Evolutionary conservation across 2,113 vertebrate species (phyloP), one percentile per base, ranked within the genome.

Genomic region (Globicephala melas): DNA sequence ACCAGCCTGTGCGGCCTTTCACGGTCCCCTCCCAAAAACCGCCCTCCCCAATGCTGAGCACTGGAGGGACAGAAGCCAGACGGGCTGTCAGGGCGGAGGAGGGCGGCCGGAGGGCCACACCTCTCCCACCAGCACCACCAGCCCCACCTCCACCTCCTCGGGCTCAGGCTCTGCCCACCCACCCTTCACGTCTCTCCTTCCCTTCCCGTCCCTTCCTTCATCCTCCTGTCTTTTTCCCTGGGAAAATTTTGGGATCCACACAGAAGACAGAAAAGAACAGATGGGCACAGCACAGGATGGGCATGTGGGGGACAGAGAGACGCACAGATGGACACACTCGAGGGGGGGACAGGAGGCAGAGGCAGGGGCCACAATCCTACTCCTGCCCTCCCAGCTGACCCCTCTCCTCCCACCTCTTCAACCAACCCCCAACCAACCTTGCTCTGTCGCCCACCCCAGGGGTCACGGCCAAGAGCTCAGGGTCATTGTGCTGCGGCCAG

Each of bases 1-100:
- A 99, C 99, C 99, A 99, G 96, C 99, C 99, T 0, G 99, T 99
- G 91, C 99, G 98, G 77, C 99, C 99, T 96, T 99, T 99, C 97
- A 99, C 99, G 0, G 99, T 99, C 63, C 99, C 99, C 99, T 99
- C 99, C 99, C 99, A 99, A 96, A 99, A 99, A 17, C 99, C 99
- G 53, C 99, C 99, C 99, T 99, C 99, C 28, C 99, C 99, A 79
- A 99, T 99, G 95, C 99, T 99, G 96, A 99, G 99, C 98, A 99
- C 99, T 99, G 98, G 31, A 94, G 23, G 98, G 17, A 91, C 18
- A 97, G 2, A 73, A 90, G 71, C 47, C 38, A 77, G 74, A 68
- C 23, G 0, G 74, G 15, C 50, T 12, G 17, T 74, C 5, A 23
- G 15, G 1, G n/a, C 1, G 28, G 25, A 14, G 70, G 26, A 31